Evolutionary conservation across 2,113 vertebrate species (phyloP), one percentile per base, ranked within the genome.

Genomic region (Spea bombifrons): DNA sequence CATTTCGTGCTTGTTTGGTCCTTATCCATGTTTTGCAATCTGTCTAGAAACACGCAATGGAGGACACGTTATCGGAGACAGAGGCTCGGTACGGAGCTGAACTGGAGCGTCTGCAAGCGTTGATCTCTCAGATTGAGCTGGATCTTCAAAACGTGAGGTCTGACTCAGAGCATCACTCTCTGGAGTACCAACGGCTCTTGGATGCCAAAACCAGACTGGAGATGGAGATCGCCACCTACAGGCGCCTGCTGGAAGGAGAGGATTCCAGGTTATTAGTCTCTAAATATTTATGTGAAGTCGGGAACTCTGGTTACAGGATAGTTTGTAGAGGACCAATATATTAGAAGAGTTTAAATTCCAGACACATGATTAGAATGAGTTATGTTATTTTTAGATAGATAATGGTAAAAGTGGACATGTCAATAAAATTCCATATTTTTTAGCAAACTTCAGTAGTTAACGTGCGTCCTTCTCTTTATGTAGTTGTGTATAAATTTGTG

Each of bases 21-120:
- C 57, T 52, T 7, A 52, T 52, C 50, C 1, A 10, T 52, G 63
- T 69, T 73, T 49, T 55, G 67, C 50, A 17, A 67, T 47, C 5
- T 0, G 57, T 66, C 66, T 75, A 95, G 95, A 95, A 94, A 93
- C 64, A 75, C 1, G 82, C 92, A 47, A 85, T 95, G 69, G 94
- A 94, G 75, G 73, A 74, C 5, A 89, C 90, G 1, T 77, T 96
- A 6, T 59, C 45, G 0, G 94, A 96, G 57, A 95, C 92, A 0
- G 86, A 94, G 68, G 49, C 1, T 0, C 87, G 87, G 3, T 96
- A 91, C 63, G 44, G 88, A 2, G 73, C 83, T 81, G 83, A 90
- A 78, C 88, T 95, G 68, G 57, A 80, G 4, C 64, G 83, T 44
- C 83, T 94, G 44, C 95, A 95, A 84, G 4, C 7, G 16, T 83